phyloP scores from a whole-genome alignment of 2,113 vertebrate genomes.

The Monarcha castaneiventris region DNA sequence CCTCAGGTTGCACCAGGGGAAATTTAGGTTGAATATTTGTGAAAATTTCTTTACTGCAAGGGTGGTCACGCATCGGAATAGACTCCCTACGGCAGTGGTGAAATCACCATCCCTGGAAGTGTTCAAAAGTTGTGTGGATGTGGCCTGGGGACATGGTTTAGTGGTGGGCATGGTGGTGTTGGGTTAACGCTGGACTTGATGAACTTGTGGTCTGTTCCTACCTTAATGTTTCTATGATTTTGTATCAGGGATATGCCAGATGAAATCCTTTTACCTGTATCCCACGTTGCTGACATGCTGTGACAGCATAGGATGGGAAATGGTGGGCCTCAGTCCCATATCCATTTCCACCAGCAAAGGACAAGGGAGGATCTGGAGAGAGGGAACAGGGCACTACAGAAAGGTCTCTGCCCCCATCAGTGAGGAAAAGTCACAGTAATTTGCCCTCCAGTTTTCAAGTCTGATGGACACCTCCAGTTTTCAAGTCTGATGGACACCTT shows the following conservation, averaged over 20 bases:
- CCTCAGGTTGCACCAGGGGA: background rate
- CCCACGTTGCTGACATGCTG: background rate
- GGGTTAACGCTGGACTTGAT: background rate
- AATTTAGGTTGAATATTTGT: background rate
- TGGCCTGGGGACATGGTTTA: background rate
- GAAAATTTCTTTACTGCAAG: background rate
- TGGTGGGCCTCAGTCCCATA: background rate
- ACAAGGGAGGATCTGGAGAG: background rate
- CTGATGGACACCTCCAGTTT: background rate
- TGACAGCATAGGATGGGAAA: background rate
- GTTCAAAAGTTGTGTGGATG: background rate
- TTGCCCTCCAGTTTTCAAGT: background rate
- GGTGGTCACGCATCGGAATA: background rate
- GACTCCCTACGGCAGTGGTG: background rate
- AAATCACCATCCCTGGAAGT: background rate
- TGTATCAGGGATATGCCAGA: background rate
- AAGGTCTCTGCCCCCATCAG: background rate
- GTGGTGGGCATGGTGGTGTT: rapidly evolving
- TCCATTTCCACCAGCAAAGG: background rate
- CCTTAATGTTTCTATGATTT: background rate
- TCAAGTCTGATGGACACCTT: background rate
- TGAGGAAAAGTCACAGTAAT: background rate
- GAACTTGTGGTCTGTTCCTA: background rate
- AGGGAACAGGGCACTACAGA: background rate
- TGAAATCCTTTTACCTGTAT: background rate